A percentile compares a stretch with the other conserved stretches of the same genome.
phyloP scores from a whole-genome alignment of 2,113 vertebrate genomes.

The Pseudois nayaur region DNA sequence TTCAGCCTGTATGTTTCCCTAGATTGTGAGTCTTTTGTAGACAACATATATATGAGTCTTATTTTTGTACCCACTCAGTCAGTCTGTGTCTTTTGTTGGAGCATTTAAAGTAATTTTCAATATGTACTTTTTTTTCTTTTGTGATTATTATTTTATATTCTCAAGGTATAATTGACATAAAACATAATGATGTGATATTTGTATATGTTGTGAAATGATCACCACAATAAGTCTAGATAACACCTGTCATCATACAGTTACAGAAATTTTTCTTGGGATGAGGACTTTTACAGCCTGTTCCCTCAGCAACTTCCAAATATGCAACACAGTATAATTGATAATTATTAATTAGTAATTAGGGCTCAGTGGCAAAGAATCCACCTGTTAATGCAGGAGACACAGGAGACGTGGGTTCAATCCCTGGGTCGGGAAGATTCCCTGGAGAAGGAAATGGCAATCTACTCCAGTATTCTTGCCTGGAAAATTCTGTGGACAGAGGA shows the following conservation, averaged over 20 bases:
- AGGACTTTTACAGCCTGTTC: not conserved
- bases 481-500: not conserved
- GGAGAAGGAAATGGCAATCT: not conserved
- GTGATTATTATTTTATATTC: not conserved
- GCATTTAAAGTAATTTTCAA: not conserved
- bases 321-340: not conserved
- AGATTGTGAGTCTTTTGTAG: not conserved
- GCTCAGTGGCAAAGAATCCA: not conserved
- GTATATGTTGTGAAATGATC: not conserved
- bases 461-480: not conserved
- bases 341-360: not conserved
- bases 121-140: not conserved
- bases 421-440: not conserved
- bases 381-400: not conserved
- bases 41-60: not conserved
- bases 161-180: not conserved
- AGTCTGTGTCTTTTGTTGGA: not conserved
- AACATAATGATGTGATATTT: not conserved
- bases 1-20: not conserved
- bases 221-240: not conserved
- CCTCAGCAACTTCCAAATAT: not conserved
- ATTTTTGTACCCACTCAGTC: not conserved
- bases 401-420: not conserved
- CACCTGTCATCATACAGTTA: not conserved
- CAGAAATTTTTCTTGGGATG: not conserved